Percentiles rank a stretch among this genome's conserved stretches.
These are phyloP conservation scores for Myotis davidii DNA, from an alignment of 2,113 vertebrate species.

Conservation along the genomic window DNA sequence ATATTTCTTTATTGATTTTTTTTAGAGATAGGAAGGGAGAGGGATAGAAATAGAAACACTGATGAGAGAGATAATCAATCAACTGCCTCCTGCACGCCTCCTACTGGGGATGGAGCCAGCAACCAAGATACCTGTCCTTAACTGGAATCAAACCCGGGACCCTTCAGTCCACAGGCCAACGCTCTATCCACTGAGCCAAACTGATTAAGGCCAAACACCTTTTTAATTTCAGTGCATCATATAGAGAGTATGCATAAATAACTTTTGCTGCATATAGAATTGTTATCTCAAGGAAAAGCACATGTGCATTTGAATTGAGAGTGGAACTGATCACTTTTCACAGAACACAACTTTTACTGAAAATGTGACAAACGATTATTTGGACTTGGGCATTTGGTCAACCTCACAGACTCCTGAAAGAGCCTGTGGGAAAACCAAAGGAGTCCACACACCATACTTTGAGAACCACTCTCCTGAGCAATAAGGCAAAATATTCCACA, in stretches of 20 bases:
- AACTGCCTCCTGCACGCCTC: no score
- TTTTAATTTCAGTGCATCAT: slow-evolving; percentile 7
- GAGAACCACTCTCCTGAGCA: not conserved
- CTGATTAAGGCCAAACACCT: not conserved
- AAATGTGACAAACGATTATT: slow-evolving; percentile 29
- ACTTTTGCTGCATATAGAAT: not conserved
- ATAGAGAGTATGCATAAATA: not conserved
- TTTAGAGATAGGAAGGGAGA: no score
- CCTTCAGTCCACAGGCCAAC: no score
- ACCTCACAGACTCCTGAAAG: not conserved
- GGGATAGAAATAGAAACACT: no score
- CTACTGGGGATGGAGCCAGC: no score
- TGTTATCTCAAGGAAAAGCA: not conserved
- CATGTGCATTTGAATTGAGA: not conserved
- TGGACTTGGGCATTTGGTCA: not conserved
- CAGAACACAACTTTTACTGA: not conserved
- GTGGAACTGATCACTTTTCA: not conserved
- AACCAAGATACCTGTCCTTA: no score
- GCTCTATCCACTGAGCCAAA: no score
- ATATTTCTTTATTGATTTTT: no score
- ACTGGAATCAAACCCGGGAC: no score
- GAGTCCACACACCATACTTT: not conserved
- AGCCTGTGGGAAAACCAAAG: not conserved
- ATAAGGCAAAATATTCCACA: not conserved
- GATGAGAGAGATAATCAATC: no score